Conservation (phyloP, 2,113 vertebrate genomes). For the Sitta europaea region DNA sequence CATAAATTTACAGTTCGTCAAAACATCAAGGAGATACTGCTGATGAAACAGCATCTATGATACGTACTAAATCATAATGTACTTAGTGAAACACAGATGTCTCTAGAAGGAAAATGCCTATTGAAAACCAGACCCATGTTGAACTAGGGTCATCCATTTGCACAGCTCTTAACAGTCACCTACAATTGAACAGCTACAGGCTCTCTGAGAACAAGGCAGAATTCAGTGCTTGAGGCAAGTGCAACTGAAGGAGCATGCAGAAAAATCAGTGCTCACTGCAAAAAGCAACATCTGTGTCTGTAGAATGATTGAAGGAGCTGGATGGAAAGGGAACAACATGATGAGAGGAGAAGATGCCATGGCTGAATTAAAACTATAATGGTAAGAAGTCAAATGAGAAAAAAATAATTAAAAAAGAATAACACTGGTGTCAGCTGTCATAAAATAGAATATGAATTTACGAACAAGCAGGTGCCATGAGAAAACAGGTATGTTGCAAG, state of each 20-base stretch:
- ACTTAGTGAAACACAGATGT: background rate
- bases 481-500: background rate
- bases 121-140: background rate
- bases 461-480: background rate
- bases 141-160: background rate
- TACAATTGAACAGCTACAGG: background rate
- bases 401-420: background rate
- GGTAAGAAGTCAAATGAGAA: background rate
- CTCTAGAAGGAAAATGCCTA: background rate
- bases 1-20: constrained; percentile 27
- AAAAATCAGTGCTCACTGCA: background rate
- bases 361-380: background rate
- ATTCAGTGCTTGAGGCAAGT: background rate
- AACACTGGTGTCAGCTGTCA: background rate
- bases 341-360: background rate
- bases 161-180: background rate
- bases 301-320: background rate
- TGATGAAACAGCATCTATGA: background rate
- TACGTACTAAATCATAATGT: background rate
- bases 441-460: background rate
- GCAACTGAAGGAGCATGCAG: background rate
- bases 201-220: background rate
- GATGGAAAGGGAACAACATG: background rate
- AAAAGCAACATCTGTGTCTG: background rate
- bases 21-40: background rate